Conservation (phyloP, 2,888 invertebrate genomes). For the Drosophila flavopinicola region DNA sequence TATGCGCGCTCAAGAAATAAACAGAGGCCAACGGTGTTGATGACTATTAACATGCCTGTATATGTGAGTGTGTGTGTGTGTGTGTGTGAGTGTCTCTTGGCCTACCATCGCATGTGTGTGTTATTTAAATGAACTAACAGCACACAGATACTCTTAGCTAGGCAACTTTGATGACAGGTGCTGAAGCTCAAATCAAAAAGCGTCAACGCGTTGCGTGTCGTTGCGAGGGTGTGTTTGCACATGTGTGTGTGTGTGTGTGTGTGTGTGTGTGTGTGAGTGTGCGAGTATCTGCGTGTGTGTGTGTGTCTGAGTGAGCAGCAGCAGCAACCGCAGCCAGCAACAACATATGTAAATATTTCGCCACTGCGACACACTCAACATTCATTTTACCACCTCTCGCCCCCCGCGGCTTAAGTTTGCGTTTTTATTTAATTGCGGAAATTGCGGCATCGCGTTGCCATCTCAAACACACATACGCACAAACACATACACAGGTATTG, state of each 20-base stretch:
- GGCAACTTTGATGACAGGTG: slow-evolving; percentile 47
- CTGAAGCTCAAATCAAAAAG: slow-evolving; percentile 73
- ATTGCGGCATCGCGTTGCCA: slow-evolving; percentile 70
- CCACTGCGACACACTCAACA: slow-evolving; percentile 71
- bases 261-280: slow-evolving; percentile 7
- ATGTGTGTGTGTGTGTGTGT: slow-evolving; percentile 4
- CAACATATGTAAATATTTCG: slow-evolving; percentile 71
- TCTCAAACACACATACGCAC: slow-evolving; percentile 24
- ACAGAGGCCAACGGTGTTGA: slow-evolving; percentile 60
- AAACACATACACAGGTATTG: slow-evolving; percentile 2
- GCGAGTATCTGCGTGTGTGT: background rate
- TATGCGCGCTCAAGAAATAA: slow-evolving; percentile 32
- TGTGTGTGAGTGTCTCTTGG: background rate
- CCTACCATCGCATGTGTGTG: slow-evolving; percentile 39
- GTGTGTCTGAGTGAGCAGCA: slow-evolving; percentile 41
- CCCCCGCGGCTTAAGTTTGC: slow-evolving; percentile 74
- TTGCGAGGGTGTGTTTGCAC: slow-evolving; percentile 41
- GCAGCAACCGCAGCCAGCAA: slow-evolving; percentile 46
- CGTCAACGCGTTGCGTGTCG: slow-evolving; percentile 77
- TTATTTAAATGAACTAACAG: slow-evolving; percentile 67
- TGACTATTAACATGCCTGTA: slow-evolving; percentile 65
- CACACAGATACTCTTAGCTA: slow-evolving; percentile 6
- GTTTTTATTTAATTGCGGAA: slow-evolving; percentile 80
- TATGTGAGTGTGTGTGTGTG: slow-evolving; percentile 12
- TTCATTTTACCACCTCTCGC: slow-evolving; percentile 51